Conservation (phyloP, 2,797 vertebrate species). For the Sebastes umbrosus region DNA sequence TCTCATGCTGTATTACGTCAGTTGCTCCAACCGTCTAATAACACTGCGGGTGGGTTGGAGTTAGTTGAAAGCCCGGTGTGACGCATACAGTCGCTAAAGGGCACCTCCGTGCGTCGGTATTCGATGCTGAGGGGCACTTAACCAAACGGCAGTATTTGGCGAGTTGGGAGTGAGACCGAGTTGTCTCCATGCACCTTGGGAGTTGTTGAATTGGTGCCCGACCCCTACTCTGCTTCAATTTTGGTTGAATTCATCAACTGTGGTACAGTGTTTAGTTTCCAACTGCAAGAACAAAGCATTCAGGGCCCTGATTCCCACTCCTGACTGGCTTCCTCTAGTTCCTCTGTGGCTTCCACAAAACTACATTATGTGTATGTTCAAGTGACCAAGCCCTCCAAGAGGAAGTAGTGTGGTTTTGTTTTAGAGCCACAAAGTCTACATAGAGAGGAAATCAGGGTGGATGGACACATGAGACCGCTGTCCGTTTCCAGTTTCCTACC, state of each 20-base stretch:
- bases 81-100: too few species aligned
- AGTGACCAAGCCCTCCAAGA: neutral
- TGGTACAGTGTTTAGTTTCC: neutral
- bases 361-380: neutral
- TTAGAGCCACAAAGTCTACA: neutral
- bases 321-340: neutral
- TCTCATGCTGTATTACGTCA: too few species aligned
- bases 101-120: fast-evolving
- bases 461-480: neutral
- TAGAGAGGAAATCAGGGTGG: neutral
- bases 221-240: neutral
- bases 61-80: too few species aligned
- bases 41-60: too few species aligned
- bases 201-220: neutral
- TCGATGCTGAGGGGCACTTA: too few species aligned
- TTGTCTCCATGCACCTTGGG: neutral
- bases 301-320: neutral
- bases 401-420: neutral
- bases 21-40: too few species aligned
- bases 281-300: neutral
- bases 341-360: too few species aligned
- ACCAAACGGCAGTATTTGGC: too few species aligned
- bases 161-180: too few species aligned
- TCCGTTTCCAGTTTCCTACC: too few species aligned
- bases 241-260: neutral